A percentile compares a stretch with the other conserved stretches of the same genome.
Conservation (phyloP, 2,888 invertebrate species). For the Mythimna albipuncta region DNA sequence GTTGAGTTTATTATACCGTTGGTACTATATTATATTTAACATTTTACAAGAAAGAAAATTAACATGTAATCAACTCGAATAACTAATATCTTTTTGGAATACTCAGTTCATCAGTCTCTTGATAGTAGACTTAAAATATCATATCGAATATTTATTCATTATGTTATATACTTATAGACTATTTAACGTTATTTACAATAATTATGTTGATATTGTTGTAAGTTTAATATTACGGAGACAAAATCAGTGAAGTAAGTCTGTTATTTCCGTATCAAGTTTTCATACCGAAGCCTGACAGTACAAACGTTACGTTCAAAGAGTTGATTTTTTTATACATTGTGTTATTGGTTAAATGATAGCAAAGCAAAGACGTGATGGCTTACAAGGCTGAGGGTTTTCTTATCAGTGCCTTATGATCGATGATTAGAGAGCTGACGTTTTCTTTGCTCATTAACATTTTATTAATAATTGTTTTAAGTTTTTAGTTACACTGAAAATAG, state of each 20-base stretch:
- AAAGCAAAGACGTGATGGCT: slow-evolving; percentile 39
- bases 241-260: slow-evolving; percentile 59
- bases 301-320: slow-evolving; percentile 61
- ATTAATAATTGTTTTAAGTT: slow-evolving; percentile 54
- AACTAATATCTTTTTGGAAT: slow-evolving; percentile 53
- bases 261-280: slow-evolving; percentile 42
- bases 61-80: slow-evolving; percentile 50
- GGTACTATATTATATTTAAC: slow-evolving; percentile 37
- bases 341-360: slow-evolving; percentile 35
- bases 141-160: slow-evolving; percentile 48
- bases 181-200: slow-evolving; percentile 60
- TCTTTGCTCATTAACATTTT: slow-evolving; percentile 46
- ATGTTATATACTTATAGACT: slow-evolving; percentile 62
- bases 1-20: slow-evolving; percentile 53
- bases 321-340: slow-evolving; percentile 40
- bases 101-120: slow-evolving; percentile 52
- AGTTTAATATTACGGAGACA: slow-evolving; percentile 61
- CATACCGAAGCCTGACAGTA: slow-evolving; percentile 66
- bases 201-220: slow-evolving; percentile 59
- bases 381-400: slow-evolving; percentile 62
- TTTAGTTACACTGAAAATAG: slow-evolving; percentile 52
- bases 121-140: slow-evolving; percentile 27
- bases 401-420: slow-evolving; percentile 78
- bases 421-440: slow-evolving; percentile 60
- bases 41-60: slow-evolving; percentile 34